Evolutionary conservation across 2,888 invertebrate species (phyloP).

Genomic region (Temnothorax ravouxi): DNA sequence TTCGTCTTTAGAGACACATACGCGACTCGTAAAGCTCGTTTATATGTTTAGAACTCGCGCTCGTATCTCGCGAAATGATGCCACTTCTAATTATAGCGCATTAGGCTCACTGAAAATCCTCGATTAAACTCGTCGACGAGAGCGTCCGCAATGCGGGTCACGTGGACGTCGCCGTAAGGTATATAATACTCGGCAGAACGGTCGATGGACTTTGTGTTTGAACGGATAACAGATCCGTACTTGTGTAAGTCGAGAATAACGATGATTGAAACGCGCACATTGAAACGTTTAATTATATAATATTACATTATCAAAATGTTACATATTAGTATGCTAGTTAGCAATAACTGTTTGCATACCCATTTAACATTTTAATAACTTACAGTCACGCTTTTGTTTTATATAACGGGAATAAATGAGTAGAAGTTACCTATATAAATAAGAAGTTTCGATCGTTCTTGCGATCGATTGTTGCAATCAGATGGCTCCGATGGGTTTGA

Average conservation of each 20-base stretch:
- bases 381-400: neutral
- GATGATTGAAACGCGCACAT: neutral
- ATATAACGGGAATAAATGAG: neutral
- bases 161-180: neutral
- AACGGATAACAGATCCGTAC: neutral
- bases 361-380: neutral
- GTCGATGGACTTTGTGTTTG: neutral
- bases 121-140: constrained; percentile 49
- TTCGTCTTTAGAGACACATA: constrained; percentile 35
- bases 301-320: neutral
- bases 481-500: neutral
- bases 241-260: neutral
- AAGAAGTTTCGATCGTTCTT: neutral
- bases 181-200: neutral
- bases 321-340: neutral
- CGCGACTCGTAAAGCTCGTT: constrained; percentile 38
- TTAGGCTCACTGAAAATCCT: constrained; percentile 47
- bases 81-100: constrained; percentile 44
- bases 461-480: neutral
- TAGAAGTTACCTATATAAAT: neutral
- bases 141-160: neutral
- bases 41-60: constrained; percentile 39
- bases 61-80: constrained; percentile 37
- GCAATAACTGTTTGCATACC: neutral
- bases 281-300: neutral